Percentiles rank a stretch among this genome's conserved stretches.
These are phyloP conservation scores for Bombus balteatus DNA, from an alignment of 1,140 invertebrate genomes.

Conservation along the genomic window DNA sequence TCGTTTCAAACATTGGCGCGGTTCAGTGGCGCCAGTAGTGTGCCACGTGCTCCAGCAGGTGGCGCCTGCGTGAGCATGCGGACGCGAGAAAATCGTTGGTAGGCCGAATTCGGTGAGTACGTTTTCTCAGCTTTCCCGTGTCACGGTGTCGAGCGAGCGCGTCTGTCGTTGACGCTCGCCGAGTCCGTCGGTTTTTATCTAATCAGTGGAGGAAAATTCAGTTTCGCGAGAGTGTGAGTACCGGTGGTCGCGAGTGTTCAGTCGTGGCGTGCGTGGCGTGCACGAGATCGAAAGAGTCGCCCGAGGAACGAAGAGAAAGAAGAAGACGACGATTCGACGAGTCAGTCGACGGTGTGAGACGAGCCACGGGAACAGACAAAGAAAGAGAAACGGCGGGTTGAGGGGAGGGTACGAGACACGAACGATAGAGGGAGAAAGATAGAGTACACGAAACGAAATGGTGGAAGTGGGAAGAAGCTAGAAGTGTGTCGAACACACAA, in stretches of 20 bases:
- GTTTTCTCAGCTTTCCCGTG: constrained; percentile 64
- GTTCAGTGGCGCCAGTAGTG: neutral
- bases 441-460: constrained; percentile 6
- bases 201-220: constrained; percentile 30
- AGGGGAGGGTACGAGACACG: neutral
- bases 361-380: constrained; percentile 19
- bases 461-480: constrained; percentile 31
- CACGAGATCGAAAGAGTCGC: constrained; percentile 40
- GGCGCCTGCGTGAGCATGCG: neutral
- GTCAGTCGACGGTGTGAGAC: constrained; percentile 15
- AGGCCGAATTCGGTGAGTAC: constrained; percentile 36
- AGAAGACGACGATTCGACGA: neutral
- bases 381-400: constrained; percentile 2
- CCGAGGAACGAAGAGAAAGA: neutral
- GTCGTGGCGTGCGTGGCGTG: constrained; percentile 36
- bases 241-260: constrained; percentile 25
- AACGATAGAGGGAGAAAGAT: neutral
- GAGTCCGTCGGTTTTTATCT: constrained; percentile 49
- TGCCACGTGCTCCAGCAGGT: neutral
- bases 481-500: constrained; percentile 60
- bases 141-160: constrained; percentile 57
- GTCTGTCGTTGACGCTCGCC: constrained; percentile 53
- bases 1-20: constrained; percentile 36
- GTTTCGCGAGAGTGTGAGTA: constrained; percentile 33
- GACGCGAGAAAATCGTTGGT: constrained; percentile 4